phyloP scores from a whole-genome alignment of 2,888 invertebrate genomes.

The Harpalus rubripes region DNA sequence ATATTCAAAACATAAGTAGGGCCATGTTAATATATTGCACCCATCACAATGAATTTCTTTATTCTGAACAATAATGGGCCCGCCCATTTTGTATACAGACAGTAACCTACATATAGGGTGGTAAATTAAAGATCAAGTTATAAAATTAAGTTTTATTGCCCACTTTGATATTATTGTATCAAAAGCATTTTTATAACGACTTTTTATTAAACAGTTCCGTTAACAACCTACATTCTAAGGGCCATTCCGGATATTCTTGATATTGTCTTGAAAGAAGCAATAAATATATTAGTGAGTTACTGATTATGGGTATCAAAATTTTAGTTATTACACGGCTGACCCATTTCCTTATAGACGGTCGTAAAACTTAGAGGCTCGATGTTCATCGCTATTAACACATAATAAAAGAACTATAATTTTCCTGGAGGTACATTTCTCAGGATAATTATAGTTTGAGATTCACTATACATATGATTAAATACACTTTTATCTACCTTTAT shows the following conservation, averaged over 20 bases:
- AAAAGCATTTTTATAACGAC: constrained; percentile 55
- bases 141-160: constrained; percentile 62
- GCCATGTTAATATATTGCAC: constrained; percentile 6
- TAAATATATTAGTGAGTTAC: constrained; percentile 26
- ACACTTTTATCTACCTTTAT: constrained; percentile 24
- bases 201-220: constrained; percentile 60
- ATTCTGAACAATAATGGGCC: constrained; percentile 13
- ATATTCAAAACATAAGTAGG: not conserved
- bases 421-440: constrained; percentile 21
- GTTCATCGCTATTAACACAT: constrained; percentile 43
- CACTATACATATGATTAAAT: constrained; percentile 33
- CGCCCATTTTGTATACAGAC: constrained; percentile 37
- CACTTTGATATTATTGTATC: constrained; percentile 54
- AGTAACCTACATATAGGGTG: constrained; percentile 57
- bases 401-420: constrained; percentile 48
- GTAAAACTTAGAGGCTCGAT: constrained; percentile 28
- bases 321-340: constrained; percentile 32
- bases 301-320: constrained; percentile 40
- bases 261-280: not conserved
- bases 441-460: constrained; percentile 40
- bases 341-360: constrained; percentile 12
- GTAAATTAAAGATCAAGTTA: constrained; percentile 54
- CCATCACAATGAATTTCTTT: constrained; percentile 9
- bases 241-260: constrained; percentile 7
- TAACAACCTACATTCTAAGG: constrained; percentile 58